Evolutionary conservation across 2,888 invertebrate genomes (phyloP).

Genomic region (Drosophila rellima): DNA sequence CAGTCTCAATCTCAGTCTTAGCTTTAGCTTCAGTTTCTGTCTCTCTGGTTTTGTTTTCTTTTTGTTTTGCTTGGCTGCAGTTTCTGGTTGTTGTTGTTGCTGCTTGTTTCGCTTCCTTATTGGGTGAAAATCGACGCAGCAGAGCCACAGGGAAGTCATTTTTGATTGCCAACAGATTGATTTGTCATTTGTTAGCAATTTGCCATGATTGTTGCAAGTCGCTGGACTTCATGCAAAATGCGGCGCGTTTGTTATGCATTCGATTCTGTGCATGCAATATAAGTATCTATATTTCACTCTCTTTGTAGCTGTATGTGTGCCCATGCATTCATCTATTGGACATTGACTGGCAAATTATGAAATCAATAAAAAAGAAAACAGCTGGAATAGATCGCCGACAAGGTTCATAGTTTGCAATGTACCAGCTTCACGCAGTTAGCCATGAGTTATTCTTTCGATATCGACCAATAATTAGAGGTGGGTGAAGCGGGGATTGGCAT

Average conservation of each 20-base stretch:
- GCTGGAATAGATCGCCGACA: conserved; percentile 52
- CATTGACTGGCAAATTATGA: conserved; percentile 74
- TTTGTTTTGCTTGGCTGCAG: conserved; percentile 71
- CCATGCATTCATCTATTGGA: conserved; percentile 63
- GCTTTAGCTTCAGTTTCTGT: conserved; percentile 12
- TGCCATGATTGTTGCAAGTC: conserved; percentile 38
- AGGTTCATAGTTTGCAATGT: conserved; percentile 62
- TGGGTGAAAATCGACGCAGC: conserved; percentile 73
- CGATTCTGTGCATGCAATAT: conserved; percentile 3
- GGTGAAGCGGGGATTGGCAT: conserved; percentile 19
- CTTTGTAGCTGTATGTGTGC: background rate
- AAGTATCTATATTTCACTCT: background rate
- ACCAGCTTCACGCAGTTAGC: conserved; percentile 30
- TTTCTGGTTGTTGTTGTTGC: conserved; percentile 66
- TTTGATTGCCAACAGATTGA: conserved; percentile 77
- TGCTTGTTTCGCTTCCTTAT: conserved; percentile 74
- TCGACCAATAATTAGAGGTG: conserved; percentile 39
- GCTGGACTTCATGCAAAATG: conserved; percentile 38
- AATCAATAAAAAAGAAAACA: conserved; percentile 63
- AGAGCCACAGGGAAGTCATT: conserved; percentile 61
- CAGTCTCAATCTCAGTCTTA: conserved; percentile 1
- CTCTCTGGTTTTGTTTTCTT: conserved; percentile 45
- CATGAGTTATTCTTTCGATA: conserved; percentile 1
- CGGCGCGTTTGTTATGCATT: conserved; percentile 53
- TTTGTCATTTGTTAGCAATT: conserved; percentile 71